Percentiles rank a stretch among this genome's conserved stretches.
phyloP scores from a whole-genome alignment of 30 jellyfish, hydroid and myxozoan species.

The Mastigias papua region DNA sequence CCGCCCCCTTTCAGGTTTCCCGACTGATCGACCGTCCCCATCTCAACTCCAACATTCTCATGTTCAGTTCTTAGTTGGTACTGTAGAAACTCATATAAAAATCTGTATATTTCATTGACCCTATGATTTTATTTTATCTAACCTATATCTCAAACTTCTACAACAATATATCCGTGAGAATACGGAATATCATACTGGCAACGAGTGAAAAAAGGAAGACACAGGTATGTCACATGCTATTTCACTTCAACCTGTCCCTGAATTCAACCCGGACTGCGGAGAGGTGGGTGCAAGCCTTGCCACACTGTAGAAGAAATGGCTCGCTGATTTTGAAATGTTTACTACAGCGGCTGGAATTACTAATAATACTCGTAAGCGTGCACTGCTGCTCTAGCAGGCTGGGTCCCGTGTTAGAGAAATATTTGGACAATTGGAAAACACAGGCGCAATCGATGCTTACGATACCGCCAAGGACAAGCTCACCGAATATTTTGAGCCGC shows the following conservation, averaged over 20 bases:
- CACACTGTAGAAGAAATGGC: conserved; percentile 10
- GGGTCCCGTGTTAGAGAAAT: conserved; percentile 38
- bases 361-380: not conserved
- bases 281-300: conserved; percentile 19
- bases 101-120: too few relatives aligned
- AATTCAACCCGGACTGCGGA: not conserved
- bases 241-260: not conserved
- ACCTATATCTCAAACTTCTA: too few relatives aligned
- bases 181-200: too few relatives aligned
- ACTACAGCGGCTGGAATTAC: not conserved
- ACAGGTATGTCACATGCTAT: too few relatives aligned
- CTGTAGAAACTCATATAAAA: too few relatives aligned
- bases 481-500: conserved; percentile 29
- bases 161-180: too few relatives aligned
- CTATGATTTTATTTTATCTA: too few relatives aligned
- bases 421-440: conserved; percentile 1
- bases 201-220: too few relatives aligned
- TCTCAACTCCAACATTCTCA: too few relatives aligned
- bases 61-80: too few relatives aligned
- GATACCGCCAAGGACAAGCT: not conserved
- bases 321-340: conserved; percentile 5
- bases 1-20: too few relatives aligned
- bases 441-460: not conserved
- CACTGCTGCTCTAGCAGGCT: conserved; percentile 10
- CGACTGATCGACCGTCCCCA: too few relatives aligned